Evolutionary conservation across 2,113 vertebrate species (phyloP), one percentile per base, ranked within the genome.

Genomic region (Caretta caretta): DNA sequence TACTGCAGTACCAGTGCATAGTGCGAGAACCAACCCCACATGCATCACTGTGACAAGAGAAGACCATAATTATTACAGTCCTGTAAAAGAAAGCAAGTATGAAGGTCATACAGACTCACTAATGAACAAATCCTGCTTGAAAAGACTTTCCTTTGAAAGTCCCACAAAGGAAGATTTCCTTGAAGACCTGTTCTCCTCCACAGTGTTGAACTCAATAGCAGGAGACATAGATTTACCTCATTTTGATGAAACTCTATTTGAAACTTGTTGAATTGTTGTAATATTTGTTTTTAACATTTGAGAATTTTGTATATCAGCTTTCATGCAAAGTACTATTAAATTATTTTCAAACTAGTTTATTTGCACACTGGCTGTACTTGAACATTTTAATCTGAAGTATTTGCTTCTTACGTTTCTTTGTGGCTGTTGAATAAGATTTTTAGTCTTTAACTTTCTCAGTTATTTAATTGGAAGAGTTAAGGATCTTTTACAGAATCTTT

Each of bases 201-300:
- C 98, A 54, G 94, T 83, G 25, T 90, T 98, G 54, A 97, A 95
- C 83, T 98, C 98, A 38, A 96, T 98, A 24, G 94, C 97, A 82
- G 97, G 96, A 92, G 99, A 99, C 92, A 93, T 97, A 1, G 98
- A 98, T 50, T 97, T 99, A 90, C 97, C 97, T 97, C 98, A 98
- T 84, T 99, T 99, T 84, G 99, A 99, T 93, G 97, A 98, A 84
- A 98, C 98, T 92, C 98, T 99, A 35, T 98, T 99, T 98, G 98
- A 98, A 92, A 94, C 91, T 94, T 98, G 96, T 85, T 98, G 88
- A 98, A 85, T 95, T 94, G 48, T 48, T 31, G n/a, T 1, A 93
- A 2, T 3, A 80, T 97, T 97, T 97, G 95, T 95, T 90, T 25
- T 83, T 93, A 91, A 81, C 93, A 29, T 94, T 80, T 93, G 86